These are phyloP conservation scores for Anhinga rufa DNA, from an alignment of 2,113 vertebrate species.

Conservation along the genomic window DNA sequence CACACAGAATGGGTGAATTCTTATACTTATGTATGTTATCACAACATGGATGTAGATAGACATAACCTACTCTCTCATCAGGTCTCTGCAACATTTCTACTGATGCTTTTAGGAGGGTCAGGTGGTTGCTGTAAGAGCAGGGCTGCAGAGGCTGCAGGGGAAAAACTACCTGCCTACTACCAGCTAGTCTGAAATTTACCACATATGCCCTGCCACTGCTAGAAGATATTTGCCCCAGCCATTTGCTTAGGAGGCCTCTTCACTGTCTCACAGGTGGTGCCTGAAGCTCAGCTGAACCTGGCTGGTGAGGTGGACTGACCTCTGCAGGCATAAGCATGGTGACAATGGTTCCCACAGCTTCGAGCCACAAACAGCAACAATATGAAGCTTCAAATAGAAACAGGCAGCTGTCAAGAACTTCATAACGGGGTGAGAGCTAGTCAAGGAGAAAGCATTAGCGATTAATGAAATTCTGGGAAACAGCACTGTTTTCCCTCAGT, in stretches of 20 bases:
- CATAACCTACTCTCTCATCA: not conserved
- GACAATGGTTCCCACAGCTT: not conserved
- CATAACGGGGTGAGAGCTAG: not conserved
- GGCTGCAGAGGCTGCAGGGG: not conserved
- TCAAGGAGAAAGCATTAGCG: not conserved
- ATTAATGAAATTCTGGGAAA: not conserved
- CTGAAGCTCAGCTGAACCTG: not conserved
- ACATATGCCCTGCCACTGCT: accelerated
- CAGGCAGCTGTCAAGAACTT: not conserved
- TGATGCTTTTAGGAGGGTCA: not conserved
- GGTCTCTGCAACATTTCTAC: not conserved
- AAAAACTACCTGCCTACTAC: not conserved
- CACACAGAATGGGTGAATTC: not conserved
- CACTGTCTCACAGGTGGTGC: not conserved
- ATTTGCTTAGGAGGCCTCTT: not conserved
- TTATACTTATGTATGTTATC: not conserved
- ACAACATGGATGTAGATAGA: not conserved
- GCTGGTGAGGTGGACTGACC: not conserved
- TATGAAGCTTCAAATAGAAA: not conserved
- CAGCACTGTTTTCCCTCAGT: not conserved
- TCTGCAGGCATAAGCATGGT: not conserved
- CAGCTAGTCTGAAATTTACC: not conserved
- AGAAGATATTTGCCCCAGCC: not conserved
- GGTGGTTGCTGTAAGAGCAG: not conserved
- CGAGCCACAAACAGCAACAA: not conserved